Base-by-base conservation (phyloP, 1,140 invertebrate species). In the Drosophila pectinifera region DNA sequence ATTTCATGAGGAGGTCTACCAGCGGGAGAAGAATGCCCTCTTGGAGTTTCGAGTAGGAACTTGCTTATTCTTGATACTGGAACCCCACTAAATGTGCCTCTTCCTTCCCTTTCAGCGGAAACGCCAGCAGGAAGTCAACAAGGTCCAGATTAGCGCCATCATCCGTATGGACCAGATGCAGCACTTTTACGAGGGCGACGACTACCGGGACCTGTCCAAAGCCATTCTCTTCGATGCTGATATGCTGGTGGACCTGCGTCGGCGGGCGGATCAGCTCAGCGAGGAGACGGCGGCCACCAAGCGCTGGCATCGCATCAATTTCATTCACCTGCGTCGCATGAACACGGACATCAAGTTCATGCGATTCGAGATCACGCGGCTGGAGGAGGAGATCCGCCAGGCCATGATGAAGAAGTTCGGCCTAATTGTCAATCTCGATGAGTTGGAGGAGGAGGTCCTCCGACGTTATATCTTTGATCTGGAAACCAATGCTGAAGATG, bases 91-190 rank as follows among this genome's bases (percentile, higher is more conserved):
- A 8, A 14, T 26, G 16, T 3, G 16, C 6, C n/a, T 18, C 5
- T n/a, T 26, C 10, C n/a, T 18, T 6, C 0, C 0, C 8, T 22
- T 46, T 3, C 69, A 96, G 95, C 92, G 94, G 42, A 94, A 96
- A 73, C 96, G 96, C 65, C 95, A 96, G 80, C 84, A 92, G 28
- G 94, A 94, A 78, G 90, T 96, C 51, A 96, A 96, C 80, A 93
- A 95, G 61, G 93, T 96, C 0, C 93, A 95, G 56, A 92, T 95
- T 4, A 94, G 94, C 13, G 93, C 95, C 0, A 92, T 95, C 10
- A 69, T 96, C 42, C 94, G 94, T 58, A 92, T 96, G 55, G 93
- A 95, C 89, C 95, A 96, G 84, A 89, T 96, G 28, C 94, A 95
- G 82, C 93, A 95, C 80, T 93, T 95, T 43, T 85, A 81, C 38